Evolutionary conservation across 2,113 vertebrate genomes (phyloP), one percentile per base, ranked within the genome.

Genomic region (Ceyx melanurus): DNA sequence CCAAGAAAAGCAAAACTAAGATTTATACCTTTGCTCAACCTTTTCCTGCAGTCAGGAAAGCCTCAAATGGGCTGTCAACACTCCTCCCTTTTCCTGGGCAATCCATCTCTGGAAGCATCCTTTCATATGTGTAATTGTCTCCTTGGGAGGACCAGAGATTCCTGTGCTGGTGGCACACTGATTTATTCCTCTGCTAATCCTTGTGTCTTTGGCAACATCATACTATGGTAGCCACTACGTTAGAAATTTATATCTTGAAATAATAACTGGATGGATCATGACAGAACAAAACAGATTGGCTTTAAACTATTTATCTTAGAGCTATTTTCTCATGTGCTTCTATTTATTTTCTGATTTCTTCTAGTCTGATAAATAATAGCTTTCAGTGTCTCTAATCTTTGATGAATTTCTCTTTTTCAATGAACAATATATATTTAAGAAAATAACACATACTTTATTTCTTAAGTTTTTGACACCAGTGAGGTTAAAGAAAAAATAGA

Each of bases 171-270:
- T 75, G 62, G 25, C 50, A 12, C 35, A 4, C 66, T 61, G 78
- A 82, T 90, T 91, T 61, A 79, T 73, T 64, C 54, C 50, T 91
- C 62, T 73, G 78, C 68, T 95, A 19, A 80, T 73, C 64, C 67
- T 31, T 13, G 4, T 61, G 26, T 82, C 54, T 28, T 82, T 89
- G 78, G 53, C 61, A 84, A 22, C 77, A 90, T 26, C 64, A 5
- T 60, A 10, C 22, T 73, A 48, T 79, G 68, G 56, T 19, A 57
- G 73, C 50, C 4, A 4, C 31, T n/a, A 33, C 4, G 33, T 25
- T 88, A 85, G 74, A 73, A 94, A 92, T 89, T 58, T 84, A 31
- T 89, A 26, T 43, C 53, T 42, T 64, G 58, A 40, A 86, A 61
- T 64, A 82, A 89, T 82, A 60, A 86, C 61, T 72, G 48, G 45